These are phyloP conservation scores for Rutilus rutilus DNA, from an alignment of 2,113 vertebrate species.

Conservation along the genomic window DNA sequence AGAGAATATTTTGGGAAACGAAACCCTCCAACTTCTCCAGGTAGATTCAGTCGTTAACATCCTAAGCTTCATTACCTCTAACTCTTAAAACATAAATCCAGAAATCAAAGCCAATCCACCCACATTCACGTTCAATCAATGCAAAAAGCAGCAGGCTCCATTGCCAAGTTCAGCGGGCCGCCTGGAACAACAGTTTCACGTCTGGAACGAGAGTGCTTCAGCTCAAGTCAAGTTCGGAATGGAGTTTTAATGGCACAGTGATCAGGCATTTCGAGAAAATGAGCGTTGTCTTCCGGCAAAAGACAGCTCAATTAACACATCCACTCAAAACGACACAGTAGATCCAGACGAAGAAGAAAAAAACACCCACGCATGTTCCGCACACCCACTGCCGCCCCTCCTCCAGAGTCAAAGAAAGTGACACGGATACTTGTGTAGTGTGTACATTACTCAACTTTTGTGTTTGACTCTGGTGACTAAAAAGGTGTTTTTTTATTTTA, in stretches of 20 bases:
- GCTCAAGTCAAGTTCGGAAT: conserved; percentile 58
- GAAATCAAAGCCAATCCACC: conserved; percentile 28
- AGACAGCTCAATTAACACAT: conserved; percentile 59
- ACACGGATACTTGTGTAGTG: neutral
- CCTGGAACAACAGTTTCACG: conserved; percentile 39
- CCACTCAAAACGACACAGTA: conserved; percentile 42
- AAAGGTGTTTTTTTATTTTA: no score
- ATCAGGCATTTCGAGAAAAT: conserved; percentile 51
- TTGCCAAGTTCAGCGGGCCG: conserved; percentile 11
- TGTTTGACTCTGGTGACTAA: neutral
- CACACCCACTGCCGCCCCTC: neutral
- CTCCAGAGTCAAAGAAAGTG: neutral
- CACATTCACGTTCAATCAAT: neutral
- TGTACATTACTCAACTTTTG: neutral
- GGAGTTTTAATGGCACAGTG: conserved; percentile 65
- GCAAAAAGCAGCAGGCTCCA: neutral
- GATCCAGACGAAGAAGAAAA: conserved; percentile 20
- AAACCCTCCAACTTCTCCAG: conserved; percentile 9
- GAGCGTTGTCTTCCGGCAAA: conserved; percentile 53
- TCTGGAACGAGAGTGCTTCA: conserved; percentile 53
- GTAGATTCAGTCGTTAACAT: conserved; percentile 22
- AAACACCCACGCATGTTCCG: neutral
- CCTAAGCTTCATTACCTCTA: neutral
- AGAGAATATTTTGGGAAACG: conserved; percentile 26
- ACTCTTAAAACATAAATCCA: conserved; percentile 3